Base-by-base conservation (phyloP, 2,113 vertebrate species). In the Barnardius zonarius region DNA sequence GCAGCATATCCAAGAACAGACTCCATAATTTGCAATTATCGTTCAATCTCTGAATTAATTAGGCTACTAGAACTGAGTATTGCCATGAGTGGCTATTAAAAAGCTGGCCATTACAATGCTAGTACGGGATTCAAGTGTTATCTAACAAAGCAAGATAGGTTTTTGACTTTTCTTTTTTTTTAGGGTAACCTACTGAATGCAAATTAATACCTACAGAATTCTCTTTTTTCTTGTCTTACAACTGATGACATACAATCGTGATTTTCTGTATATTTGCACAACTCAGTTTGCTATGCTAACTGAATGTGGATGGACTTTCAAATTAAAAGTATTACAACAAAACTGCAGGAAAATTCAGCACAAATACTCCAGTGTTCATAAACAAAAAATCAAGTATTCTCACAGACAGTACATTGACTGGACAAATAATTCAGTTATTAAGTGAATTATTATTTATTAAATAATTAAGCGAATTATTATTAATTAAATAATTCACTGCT, bases 31-130 rank as follows among this genome's bases (percentile, higher is more conserved):
- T 78, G 18, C 55, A 96, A 88, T 75, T 72, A 84, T 68, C 30
- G 11, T 41, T 75, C 33, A 88, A 84, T 66, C 52, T 83, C 62
- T 93, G 44, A 93, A 88, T 91, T 93, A 86, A 86, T 83, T 83
- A 83, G 49, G 55, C 86, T 61, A 78, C 46, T 51, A 68, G 30
- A 86, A 46, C 25, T 86, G 64, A 92, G 63, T 46, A 85, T 19
- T 62, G 35, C 10, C 62, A 76, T n/a, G 20, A 76, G n/a, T 63
- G 67, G 51, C 64, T 86, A 74, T 54, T 81, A 70, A 86, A 93
- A n/a, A 67, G 13, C 8, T 46, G 35, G 55, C 90, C 51, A 69
- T 93, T 51, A 86, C 18, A 10, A 87, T 51, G 46, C 44, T 77
- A 74, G 68, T 70, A 88, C 63, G 33, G 44, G 46, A 90, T 77